Conservation (phyloP, 64 coral and sea anemone species). For the Montipora cactus region DNA sequence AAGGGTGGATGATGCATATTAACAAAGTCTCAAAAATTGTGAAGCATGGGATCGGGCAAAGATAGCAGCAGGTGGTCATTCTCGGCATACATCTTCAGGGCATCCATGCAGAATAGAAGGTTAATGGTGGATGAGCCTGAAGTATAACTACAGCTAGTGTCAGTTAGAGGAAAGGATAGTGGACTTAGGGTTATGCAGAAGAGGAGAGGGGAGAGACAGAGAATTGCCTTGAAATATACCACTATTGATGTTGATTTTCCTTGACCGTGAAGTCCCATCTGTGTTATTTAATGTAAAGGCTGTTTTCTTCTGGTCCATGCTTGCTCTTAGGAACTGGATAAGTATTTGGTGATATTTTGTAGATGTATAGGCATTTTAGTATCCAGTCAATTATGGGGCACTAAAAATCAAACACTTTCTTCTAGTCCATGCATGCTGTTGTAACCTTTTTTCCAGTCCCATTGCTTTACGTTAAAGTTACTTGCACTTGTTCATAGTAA, state of each 20-base stretch:
- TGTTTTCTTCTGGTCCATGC: slow-evolving; percentile 30
- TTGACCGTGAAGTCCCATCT: slow-evolving; percentile 12
- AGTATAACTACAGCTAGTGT: slow-evolving; percentile 45
- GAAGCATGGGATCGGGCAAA: no score
- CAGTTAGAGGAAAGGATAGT: slow-evolving; percentile 30
- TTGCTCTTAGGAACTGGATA: slow-evolving; percentile 9
- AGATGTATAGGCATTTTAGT: background rate
- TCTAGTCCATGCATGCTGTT: no score
- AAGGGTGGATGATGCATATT: no score
- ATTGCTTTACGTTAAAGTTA: no score
- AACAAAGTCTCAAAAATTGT: no score
- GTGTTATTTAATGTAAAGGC: slow-evolving; percentile 11
- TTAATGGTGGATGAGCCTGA: background rate
- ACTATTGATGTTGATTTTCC: slow-evolving; percentile 53
- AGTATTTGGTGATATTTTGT: slow-evolving; percentile 19
- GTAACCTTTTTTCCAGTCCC: no score
- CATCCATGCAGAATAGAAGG: slow-evolving; percentile 23
- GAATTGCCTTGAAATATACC: slow-evolving; percentile 47
- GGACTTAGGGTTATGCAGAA: slow-evolving; percentile 43
- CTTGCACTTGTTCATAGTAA: no score
- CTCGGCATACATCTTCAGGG: slow-evolving; percentile 18
- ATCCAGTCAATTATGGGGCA: no score
- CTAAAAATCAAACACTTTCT: no score
- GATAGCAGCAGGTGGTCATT: slow-evolving; percentile 2
- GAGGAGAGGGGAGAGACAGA: slow-evolving; percentile 47